Percentiles rank a stretch among this genome's conserved stretches.
Evolutionary conservation across 2,888 invertebrate genomes (phyloP).

Genomic region (Willowsia nigromaculata): DNA sequence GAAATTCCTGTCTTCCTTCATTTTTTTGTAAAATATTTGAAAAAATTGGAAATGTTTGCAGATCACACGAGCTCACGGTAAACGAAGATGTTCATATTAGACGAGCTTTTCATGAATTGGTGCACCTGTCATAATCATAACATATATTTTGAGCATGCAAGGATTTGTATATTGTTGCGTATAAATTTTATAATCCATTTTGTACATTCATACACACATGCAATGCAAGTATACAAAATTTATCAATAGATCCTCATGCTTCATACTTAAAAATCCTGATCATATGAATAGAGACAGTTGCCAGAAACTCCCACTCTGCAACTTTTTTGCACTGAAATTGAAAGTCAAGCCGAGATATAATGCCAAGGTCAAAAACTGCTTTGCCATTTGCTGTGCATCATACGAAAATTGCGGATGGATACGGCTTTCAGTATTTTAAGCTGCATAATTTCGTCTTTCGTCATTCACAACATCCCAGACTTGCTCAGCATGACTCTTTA

Average conservation of each 20-base stretch:
- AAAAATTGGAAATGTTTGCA: background rate
- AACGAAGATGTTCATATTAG: background rate
- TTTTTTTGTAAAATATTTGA: background rate
- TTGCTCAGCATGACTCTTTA: no score
- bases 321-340: background rate
- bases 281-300: background rate
- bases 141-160: background rate
- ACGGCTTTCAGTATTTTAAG: background rate
- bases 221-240: no score
- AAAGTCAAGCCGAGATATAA: background rate
- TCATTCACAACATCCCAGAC: no score
- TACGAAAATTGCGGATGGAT: background rate
- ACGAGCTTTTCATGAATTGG: background rate
- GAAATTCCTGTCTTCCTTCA: background rate
- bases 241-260: no score
- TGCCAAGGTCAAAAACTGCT: constrained; percentile 33
- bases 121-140: background rate
- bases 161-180: background rate
- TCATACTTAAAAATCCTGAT: no score
- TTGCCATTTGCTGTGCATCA: background rate
- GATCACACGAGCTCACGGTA: background rate
- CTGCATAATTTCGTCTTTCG: background rate
- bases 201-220: no score
- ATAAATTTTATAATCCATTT: no score
- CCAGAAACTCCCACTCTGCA: constrained; percentile 34